Conservation (phyloP, 1,140 invertebrate species). For the Drosophila nikananu region DNA sequence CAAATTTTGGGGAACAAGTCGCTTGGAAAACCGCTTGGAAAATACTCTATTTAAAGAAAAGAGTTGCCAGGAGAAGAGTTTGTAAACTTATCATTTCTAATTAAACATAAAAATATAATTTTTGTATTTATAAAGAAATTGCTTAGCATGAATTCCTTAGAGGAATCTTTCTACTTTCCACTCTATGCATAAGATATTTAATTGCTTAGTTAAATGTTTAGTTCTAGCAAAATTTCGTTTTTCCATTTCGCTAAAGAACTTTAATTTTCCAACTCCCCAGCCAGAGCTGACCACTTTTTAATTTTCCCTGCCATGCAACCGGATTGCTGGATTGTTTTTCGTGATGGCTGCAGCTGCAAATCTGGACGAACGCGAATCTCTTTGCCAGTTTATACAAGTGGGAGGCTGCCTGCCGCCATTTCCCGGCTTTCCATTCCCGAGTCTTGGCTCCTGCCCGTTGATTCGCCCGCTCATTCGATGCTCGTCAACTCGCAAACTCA, state of each 20-base stretch:
- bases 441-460: slow-evolving; percentile 30
- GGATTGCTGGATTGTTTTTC: slow-evolving; percentile 30
- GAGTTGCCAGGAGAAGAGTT: background rate
- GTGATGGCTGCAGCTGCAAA: slow-evolving; percentile 24
- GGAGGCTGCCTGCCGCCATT: slow-evolving; percentile 12
- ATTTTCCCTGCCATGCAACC: background rate
- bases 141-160: background rate
- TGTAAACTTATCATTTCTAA: no score
- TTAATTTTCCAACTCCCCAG: background rate
- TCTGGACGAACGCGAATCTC: slow-evolving; percentile 54
- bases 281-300: background rate
- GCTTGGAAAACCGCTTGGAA: slow-evolving; percentile 19
- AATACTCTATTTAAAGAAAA: slow-evolving; percentile 2
- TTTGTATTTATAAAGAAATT: no score
- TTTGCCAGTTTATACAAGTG: slow-evolving; percentile 55
- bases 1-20: slow-evolving; percentile 12
- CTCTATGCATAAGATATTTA: no score
- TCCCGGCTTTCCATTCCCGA: background rate
- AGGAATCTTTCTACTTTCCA: background rate
- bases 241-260: background rate
- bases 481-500: slow-evolving; percentile 70
- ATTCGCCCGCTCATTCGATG: slow-evolving; percentile 30
- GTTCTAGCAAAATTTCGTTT: background rate
- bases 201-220: no score
- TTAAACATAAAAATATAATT: background rate